These are phyloP conservation scores for Ramphastos sulfuratus DNA, from an alignment of 2,113 vertebrate genomes.

Conservation along the genomic window DNA sequence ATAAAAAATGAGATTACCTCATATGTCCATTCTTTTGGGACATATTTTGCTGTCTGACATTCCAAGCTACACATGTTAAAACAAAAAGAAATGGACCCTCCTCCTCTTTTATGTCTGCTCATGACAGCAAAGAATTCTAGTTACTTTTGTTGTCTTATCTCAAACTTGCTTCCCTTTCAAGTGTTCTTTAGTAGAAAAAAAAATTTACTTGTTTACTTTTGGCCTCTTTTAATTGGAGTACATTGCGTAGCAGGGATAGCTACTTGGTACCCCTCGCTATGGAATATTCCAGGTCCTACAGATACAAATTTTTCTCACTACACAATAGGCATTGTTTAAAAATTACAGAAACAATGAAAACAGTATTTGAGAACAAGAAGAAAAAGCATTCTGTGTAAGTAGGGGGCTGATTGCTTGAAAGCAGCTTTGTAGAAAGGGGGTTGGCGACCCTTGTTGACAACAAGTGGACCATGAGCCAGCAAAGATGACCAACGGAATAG, in stretches of 20 bases:
- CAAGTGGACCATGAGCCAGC: not conserved
- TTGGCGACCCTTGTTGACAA: not conserved
- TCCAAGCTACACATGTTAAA: not conserved
- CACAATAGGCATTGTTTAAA: not conserved
- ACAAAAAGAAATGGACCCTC: too few species aligned
- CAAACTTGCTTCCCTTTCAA: not conserved
- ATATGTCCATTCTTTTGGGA: not conserved
- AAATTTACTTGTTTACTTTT: not conserved
- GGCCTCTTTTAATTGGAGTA: not conserved
- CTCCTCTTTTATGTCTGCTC: not conserved
- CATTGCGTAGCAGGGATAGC: not conserved
- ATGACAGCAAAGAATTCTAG: not conserved
- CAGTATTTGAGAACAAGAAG: not conserved
- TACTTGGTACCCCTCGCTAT: not conserved
- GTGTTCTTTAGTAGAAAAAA: not conserved
- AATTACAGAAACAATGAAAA: not conserved
- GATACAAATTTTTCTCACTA: not conserved
- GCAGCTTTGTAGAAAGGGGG: not conserved
- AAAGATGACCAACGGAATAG: accelerated
- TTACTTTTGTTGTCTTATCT: not conserved
- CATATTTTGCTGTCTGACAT: not conserved
- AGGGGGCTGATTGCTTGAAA: not conserved
- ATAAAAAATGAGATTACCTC: not conserved
- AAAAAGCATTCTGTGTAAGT: not conserved
- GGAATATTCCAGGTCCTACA: not conserved